phyloP scores from a whole-genome alignment of 2,797 vertebrate genomes.

The Vireo griseus region DNA sequence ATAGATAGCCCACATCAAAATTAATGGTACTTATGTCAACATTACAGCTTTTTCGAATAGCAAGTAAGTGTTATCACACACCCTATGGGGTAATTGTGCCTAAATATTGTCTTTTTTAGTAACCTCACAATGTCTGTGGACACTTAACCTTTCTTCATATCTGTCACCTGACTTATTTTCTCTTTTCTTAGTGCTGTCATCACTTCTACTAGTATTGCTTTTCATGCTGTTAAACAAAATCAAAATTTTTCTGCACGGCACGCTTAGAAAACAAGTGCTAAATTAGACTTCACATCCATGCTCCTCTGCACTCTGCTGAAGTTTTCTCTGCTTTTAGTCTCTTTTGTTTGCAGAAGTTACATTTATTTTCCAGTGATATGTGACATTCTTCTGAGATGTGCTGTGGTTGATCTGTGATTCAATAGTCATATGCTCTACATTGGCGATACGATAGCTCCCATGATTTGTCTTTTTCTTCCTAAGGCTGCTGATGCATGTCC shows the following conservation, averaged over 20 bases:
- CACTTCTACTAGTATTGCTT: background rate
- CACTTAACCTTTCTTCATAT: background rate
- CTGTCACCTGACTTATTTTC: background rate
- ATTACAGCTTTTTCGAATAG: background rate
- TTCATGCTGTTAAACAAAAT: background rate
- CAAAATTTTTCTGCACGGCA: background rate
- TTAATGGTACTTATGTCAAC: slow-evolving; percentile 5
- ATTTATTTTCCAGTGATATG: background rate
- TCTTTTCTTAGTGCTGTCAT: background rate
- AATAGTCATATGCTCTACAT: background rate
- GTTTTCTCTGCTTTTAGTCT: background rate
- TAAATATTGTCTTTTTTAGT: slow-evolving; percentile 16
- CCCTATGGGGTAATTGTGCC: background rate
- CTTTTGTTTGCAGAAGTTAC: background rate
- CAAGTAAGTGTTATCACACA: background rate
- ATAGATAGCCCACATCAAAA: slow-evolving; percentile 10
- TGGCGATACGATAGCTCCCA: background rate
- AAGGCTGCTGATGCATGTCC: background rate
- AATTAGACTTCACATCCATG: background rate
- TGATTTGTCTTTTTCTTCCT: background rate
- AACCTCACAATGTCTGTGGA: background rate
- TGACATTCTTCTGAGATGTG: background rate
- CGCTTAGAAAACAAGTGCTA: background rate
- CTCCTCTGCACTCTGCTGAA: background rate
- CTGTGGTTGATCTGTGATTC: background rate